Conservation (phyloP, 2,797 vertebrate species). For the Pseudomugil gertrudae region DNA sequence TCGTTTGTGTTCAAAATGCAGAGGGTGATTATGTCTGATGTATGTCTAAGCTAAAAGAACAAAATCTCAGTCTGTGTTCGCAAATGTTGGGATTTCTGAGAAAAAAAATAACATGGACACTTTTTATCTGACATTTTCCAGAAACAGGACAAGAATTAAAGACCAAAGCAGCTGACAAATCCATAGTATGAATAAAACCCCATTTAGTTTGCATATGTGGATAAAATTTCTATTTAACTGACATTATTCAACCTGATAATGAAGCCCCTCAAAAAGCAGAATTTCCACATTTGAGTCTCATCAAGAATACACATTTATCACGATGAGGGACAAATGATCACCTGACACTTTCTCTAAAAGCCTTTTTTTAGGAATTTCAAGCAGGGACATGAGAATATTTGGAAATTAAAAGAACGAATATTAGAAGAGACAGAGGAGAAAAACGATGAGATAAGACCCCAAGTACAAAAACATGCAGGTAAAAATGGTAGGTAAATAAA, state of each 20-base stretch:
- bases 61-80: neutral
- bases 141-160: no score
- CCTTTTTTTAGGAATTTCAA: neutral
- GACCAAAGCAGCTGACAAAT: no score
- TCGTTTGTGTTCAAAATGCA: neutral
- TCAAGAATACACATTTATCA: no score
- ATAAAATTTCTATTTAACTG: neutral
- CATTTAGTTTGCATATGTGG: neutral
- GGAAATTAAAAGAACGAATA: neutral
- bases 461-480: neutral
- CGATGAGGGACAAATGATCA: no score
- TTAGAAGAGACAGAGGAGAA: neutral
- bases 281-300: no score
- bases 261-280: no score
- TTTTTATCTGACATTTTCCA: neutral
- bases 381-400: neutral
- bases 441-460: neutral
- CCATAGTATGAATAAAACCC: no score
- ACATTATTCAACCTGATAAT: no score
- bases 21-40: neutral
- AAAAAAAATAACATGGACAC: neutral
- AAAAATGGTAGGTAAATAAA: conserved; percentile 1
- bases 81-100: no score
- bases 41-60: neutral
- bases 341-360: no score